phyloP scores from a whole-genome alignment of 2,888 invertebrate species.

The Xestobium rufovillosum region DNA sequence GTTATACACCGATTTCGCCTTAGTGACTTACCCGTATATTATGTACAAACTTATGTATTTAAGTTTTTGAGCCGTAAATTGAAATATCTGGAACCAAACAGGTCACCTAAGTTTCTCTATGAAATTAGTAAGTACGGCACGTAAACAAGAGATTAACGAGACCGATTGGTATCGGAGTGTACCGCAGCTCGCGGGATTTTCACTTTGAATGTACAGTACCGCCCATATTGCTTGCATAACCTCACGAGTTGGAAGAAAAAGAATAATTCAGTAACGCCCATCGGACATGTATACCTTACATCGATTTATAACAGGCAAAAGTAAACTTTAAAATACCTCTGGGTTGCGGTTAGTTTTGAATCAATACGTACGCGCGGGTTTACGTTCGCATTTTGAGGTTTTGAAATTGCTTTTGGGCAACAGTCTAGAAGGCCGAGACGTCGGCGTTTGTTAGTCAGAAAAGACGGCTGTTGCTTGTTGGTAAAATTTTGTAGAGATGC shows the following conservation, averaged over 20 bases:
- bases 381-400: conserved; percentile 37
- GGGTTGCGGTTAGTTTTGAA: conserved; percentile 29
- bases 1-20: too few species aligned
- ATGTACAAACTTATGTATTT: too few species aligned
- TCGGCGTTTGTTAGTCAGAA: neutral
- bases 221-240: conserved; percentile 47
- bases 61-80: too few species aligned
- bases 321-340: conserved; percentile 36
- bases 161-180: neutral
- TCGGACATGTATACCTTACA: conserved; percentile 44
- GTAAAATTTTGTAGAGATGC: too few species aligned
- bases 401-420: conserved; percentile 41
- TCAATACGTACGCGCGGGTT: conserved; percentile 24
- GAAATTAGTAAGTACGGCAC: neutral
- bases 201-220: conserved; percentile 23
- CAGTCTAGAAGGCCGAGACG: conserved; percentile 23
- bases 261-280: conserved; percentile 47
- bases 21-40: too few species aligned
- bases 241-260: conserved; percentile 46
- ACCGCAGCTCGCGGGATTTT: conserved; percentile 6
- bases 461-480: too few species aligned
- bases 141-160: neutral
- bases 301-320: conserved; percentile 43
- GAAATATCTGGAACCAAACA: too few species aligned
- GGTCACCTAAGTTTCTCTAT: too few species aligned